Conservation (phyloP, 2,888 invertebrate genomes). For the Papilio elwesi region DNA sequence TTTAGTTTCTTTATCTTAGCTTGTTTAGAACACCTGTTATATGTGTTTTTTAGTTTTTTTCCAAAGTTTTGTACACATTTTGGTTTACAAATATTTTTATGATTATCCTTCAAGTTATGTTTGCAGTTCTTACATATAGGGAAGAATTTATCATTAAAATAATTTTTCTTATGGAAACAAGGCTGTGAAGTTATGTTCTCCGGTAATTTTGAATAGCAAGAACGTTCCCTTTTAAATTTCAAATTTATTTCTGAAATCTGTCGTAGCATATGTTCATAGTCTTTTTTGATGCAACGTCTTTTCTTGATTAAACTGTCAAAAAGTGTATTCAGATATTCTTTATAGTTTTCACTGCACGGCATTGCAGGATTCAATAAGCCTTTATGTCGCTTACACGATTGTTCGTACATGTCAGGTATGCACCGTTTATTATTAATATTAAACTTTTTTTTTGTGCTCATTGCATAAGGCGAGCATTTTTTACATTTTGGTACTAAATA, state of each 20-base stretch:
- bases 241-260: conserved; percentile 1
- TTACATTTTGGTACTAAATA: conserved; percentile 8
- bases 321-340: neutral
- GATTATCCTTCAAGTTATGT: neutral
- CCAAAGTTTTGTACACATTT: neutral
- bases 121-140: neutral
- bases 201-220: neutral
- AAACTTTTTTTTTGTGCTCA: neutral
- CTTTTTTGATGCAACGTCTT: conserved; percentile 6
- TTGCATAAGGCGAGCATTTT: neutral
- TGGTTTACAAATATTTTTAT: neutral
- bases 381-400: conserved; percentile 9
- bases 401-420: neutral
- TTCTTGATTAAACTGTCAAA: neutral
- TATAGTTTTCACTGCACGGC: neutral
- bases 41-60: conserved; percentile 14
- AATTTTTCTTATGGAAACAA: neutral
- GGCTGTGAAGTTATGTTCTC: neutral
- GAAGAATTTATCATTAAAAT: neutral
- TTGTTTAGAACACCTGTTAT: conserved; percentile 2
- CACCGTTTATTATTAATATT: neutral
- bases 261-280: conserved; percentile 6
- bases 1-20: neutral
- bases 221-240: neutral
- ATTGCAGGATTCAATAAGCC: neutral